A percentile compares a stretch with the other conserved stretches of the same genome.
Evolutionary conservation across 2,113 vertebrate species (phyloP).

Genomic region (Taxidea taxus): DNA sequence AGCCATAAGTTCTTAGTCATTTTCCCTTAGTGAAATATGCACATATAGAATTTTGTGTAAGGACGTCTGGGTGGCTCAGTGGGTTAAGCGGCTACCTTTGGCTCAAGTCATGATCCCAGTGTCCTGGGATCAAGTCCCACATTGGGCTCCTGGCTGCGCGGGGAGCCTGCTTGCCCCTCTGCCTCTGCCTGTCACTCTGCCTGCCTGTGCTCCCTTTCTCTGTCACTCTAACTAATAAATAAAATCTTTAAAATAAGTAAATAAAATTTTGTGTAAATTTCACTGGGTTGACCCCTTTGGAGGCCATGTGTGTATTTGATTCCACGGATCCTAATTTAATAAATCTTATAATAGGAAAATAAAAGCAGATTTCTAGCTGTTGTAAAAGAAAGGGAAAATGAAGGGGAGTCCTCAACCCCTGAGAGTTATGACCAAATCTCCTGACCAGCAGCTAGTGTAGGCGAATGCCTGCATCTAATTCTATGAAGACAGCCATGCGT

Average conservation of each 20-base stretch:
- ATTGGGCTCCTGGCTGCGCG: too few relatives aligned
- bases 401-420: not conserved
- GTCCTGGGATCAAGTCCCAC: too few relatives aligned
- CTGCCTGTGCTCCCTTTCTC: too few relatives aligned
- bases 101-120: too few relatives aligned
- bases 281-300: not conserved
- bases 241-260: not conserved
- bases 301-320: not conserved
- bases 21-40: not conserved
- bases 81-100: too few relatives aligned
- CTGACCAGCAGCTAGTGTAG: rapidly evolving
- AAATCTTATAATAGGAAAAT: not conserved
- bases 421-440: not conserved
- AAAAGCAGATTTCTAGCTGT: not conserved
- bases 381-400: not conserved
- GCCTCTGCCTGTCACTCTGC: too few relatives aligned
- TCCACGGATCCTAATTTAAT: not conserved
- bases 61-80: too few relatives aligned
- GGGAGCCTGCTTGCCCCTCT: too few relatives aligned
- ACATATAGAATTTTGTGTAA: not conserved
- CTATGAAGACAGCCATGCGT: not conserved
- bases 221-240: too few relatives aligned
- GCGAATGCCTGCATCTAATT: not conserved
- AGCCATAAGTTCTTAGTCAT: not conserved
- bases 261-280: not conserved